Percentiles rank a stretch among this genome's conserved stretches.
Evolutionary conservation across 2,888 invertebrate genomes (phyloP).

Genomic region (Eucera pruinosa): DNA sequence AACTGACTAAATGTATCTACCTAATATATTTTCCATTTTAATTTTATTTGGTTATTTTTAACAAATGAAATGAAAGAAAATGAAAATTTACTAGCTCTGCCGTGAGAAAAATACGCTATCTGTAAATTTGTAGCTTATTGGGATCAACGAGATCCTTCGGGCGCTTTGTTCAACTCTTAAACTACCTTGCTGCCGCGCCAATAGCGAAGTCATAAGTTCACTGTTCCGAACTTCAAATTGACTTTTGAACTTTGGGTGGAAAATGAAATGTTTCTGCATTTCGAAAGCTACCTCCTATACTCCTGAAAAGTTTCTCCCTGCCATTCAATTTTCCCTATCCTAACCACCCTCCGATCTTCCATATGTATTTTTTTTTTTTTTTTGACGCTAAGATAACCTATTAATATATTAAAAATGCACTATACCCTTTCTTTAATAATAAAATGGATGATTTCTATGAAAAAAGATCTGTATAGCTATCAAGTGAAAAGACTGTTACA

Average conservation of each 20-base stretch:
- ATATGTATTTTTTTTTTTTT: background rate
- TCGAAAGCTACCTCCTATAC: conserved; percentile 33
- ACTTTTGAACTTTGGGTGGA: conserved; percentile 51
- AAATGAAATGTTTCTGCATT: conserved; percentile 53
- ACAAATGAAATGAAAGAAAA: background rate
- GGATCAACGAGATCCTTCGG: background rate
- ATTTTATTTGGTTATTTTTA: too few species aligned
- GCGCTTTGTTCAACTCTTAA: conserved; percentile 1
- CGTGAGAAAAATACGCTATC: background rate
- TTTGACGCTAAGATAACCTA: background rate
- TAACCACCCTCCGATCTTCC: background rate
- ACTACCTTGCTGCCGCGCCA: conserved; percentile 11
- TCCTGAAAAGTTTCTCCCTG: conserved; percentile 16
- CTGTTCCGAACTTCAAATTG: conserved; percentile 49
- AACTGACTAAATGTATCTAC: too few species aligned
- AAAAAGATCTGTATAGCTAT: too few species aligned
- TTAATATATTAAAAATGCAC: too few species aligned
- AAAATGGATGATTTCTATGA: too few species aligned
- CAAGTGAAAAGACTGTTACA: too few species aligned
- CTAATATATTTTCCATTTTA: too few species aligned
- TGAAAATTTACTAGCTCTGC: background rate
- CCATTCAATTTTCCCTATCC: background rate
- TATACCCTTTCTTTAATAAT: too few species aligned
- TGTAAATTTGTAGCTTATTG: conserved; percentile 23
- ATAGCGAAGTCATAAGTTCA: conserved; percentile 21